Evolutionary conservation across 2,113 vertebrate species (phyloP).

Genomic region (Scomber scombrus): DNA sequence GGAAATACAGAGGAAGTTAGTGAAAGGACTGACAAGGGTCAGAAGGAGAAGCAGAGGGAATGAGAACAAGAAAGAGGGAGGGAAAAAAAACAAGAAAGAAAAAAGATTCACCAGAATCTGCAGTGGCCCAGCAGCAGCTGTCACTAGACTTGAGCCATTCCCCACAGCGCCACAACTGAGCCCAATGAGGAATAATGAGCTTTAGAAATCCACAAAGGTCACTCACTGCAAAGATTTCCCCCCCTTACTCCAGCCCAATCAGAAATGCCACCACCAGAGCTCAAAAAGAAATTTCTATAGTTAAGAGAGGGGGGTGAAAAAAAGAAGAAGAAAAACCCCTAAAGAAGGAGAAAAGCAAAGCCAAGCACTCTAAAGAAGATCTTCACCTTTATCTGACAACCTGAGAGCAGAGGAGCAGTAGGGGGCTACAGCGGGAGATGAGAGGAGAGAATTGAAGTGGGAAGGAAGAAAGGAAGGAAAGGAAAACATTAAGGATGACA

Average conservation of each 20-base stretch:
- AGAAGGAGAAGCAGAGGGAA: conserved; percentile 44
- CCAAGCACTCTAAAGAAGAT: conserved; percentile 66
- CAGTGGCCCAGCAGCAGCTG: conserved; percentile 64
- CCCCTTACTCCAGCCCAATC: conserved; percentile 60
- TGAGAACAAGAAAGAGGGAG: conserved; percentile 39
- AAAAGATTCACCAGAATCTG: conserved; percentile 51
- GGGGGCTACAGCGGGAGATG: conserved; percentile 54
- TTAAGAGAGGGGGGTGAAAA: conserved; percentile 32
- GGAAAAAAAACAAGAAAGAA: conserved; percentile 1
- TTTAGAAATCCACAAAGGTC: conserved; percentile 84
- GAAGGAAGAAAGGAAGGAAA: conserved; percentile 28
- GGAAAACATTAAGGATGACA: conserved; percentile 59
- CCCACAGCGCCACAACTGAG: conserved; percentile 65
- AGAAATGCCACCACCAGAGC: conserved; percentile 70
- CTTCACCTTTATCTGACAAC: conserved; percentile 79
- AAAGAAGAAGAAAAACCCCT: neutral
- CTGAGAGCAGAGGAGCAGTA: conserved; percentile 62
- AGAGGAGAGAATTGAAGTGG: conserved; percentile 39
- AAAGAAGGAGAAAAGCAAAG: conserved; percentile 58
- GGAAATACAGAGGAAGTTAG: conserved; percentile 29
- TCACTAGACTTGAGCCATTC: conserved; percentile 64
- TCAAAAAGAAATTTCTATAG: conserved; percentile 64
- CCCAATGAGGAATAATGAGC: conserved; percentile 81
- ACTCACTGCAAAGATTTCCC: conserved; percentile 73
- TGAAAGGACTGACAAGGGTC: conserved; percentile 53